Evolutionary conservation across 37 sponge, comb jelly and placozoan genomes (phyloP).

Genomic region (Hormiphora californensis): DNA sequence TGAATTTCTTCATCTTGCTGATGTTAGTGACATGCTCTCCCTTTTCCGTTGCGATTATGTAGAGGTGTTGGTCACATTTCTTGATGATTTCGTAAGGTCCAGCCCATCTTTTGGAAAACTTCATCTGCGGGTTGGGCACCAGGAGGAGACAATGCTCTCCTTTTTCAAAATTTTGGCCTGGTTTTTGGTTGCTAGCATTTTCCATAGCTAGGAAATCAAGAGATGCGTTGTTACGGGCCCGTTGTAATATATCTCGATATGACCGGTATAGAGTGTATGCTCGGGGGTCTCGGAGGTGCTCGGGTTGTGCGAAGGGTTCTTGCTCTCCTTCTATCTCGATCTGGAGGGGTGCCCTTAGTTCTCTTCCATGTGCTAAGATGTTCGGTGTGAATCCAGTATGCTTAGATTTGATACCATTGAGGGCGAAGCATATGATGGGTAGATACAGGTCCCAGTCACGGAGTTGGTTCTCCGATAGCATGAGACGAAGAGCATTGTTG

Average conservation of each 20-base stretch:
- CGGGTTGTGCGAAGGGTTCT: neutral
- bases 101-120: neutral
- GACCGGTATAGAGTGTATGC: neutral
- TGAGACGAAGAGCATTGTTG: neutral
- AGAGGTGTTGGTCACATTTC: neutral
- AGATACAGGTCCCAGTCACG: neutral
- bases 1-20: slow-evolving; percentile 8
- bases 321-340: neutral
- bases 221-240: neutral
- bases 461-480: neutral
- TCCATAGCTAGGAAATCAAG: neutral
- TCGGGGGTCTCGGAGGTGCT: neutral
- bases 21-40: neutral
- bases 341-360: neutral
- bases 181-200: neutral
- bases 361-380: neutral
- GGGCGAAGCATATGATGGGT: neutral
- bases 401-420: neutral
- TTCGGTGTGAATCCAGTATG: neutral
- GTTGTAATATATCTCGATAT: neutral
- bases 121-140: neutral
- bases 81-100: neutral
- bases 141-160: neutral
- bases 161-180: neutral
- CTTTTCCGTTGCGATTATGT: neutral